Conservation (phyloP, 2,797 vertebrate species). For the Lates japonicus region DNA sequence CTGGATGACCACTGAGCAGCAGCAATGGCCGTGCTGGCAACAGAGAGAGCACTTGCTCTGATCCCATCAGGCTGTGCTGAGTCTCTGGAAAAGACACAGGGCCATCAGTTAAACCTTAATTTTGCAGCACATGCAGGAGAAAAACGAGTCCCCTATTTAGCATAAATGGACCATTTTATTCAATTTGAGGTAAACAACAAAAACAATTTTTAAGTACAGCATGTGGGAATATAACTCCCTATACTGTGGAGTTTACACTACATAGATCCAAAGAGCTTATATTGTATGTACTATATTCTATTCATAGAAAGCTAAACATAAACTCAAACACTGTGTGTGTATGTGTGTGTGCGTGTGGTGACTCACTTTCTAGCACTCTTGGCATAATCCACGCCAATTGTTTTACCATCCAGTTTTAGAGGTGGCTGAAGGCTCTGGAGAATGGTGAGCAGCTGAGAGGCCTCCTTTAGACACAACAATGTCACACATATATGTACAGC, state of each 20-base stretch:
- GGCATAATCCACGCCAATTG: slow-evolving; percentile 95
- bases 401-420: slow-evolving; percentile 95
- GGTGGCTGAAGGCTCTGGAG: slow-evolving; percentile 95
- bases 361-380: slow-evolving; percentile 96
- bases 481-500: background rate
- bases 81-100: slow-evolving; percentile 83
- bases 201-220: background rate
- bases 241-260: background rate
- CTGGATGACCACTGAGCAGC: slow-evolving; percentile 97
- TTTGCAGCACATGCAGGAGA: background rate
- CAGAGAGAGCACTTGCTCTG: slow-evolving; percentile 91
- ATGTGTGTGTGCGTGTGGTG: background rate
- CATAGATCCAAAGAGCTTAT: background rate
- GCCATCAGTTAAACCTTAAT: background rate
- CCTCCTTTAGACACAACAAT: slow-evolving; percentile 84
- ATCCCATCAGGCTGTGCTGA: slow-evolving; percentile 90
- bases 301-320: slow-evolving; percentile 1
- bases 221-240: background rate
- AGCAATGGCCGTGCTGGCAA: slow-evolving; percentile 95
- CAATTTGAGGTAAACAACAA: background rate
- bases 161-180: background rate
- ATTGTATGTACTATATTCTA: slow-evolving; percentile 9
- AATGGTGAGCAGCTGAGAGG: slow-evolving; percentile 94
- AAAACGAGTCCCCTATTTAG: background rate
- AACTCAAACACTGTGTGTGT: background rate